These are phyloP conservation scores for Conus ventricosus DNA, from an alignment of 1,140 invertebrate genomes.

Conservation along the genomic window DNA sequence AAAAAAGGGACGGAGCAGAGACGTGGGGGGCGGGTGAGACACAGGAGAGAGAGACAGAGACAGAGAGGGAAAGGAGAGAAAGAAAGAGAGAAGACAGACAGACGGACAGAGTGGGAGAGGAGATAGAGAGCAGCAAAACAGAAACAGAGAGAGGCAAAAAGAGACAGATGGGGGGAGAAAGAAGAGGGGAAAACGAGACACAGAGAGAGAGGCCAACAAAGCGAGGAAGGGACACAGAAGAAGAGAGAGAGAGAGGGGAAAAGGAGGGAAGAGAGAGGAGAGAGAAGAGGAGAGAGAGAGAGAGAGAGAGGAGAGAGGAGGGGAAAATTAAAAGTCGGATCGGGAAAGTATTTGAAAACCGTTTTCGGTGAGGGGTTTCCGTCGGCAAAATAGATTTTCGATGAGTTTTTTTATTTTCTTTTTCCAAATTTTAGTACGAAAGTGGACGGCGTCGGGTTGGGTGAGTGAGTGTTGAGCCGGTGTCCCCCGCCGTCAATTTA, in stretches of 20 bases:
- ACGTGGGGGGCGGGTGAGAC: too few relatives aligned
- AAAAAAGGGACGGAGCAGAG: neutral
- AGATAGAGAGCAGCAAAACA: too few relatives aligned
- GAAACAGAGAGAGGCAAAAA: slow-evolving; percentile 16
- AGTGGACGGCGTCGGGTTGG: too few relatives aligned
- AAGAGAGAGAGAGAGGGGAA: neutral
- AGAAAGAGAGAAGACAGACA: neutral
- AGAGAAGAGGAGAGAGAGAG: neutral
- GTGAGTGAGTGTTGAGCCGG: too few relatives aligned
- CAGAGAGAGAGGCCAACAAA: neutral
- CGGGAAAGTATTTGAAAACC: too few relatives aligned
- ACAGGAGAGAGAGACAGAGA: neutral
- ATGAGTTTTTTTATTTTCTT: too few relatives aligned
- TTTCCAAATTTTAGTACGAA: too few relatives aligned
- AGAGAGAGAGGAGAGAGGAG: neutral
- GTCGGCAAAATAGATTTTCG: too few relatives aligned
- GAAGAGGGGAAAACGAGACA: neutral
- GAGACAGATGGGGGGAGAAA: neutral
- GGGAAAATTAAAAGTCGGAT: too few relatives aligned
- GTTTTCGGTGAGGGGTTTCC: too few relatives aligned
- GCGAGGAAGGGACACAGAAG: too few relatives aligned
- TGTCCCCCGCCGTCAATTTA: too few relatives aligned
- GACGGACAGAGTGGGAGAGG: neutral
- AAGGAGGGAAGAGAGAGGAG: neutral
- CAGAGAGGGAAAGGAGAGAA: neutral